Base-by-base conservation (phyloP, 2,113 vertebrate genomes). In the Dicaeum eximium region DNA sequence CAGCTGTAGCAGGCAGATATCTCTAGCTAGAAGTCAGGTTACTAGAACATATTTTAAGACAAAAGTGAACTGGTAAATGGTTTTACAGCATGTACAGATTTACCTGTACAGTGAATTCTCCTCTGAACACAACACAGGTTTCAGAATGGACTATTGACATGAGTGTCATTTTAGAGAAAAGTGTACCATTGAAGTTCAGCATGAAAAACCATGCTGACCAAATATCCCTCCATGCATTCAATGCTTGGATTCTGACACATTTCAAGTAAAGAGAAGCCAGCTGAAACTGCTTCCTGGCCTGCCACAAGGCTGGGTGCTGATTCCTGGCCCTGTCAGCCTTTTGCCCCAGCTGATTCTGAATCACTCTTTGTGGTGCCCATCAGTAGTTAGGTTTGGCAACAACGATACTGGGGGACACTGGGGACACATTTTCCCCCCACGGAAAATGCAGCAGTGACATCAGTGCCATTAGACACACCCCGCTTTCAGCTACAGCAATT, bases 371-470 rank as follows among this genome's bases (percentile, higher is more conserved):
- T 3, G 18, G 28, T 24, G 20, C 28, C 53, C 33, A 45, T 21
- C 60, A 61, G 37, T 8, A 48, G 19, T 15, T 7, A 18, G 10
- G 23, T 74, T 62, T 57, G 54, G 38, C n/a, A 61, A 14, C 27
- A 69, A 4, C 0, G 0, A 22, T 15, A 15, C 1, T 8, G 15
- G 10, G 24, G 31, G 11, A 84, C n/a, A 37, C 19, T 13, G 24
- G 21, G 50, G 37, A 73, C 11, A 27, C 31, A 7, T 47, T 70
- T 4, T 0, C 13, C 7, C 24, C 10, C n/a, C 9, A 2, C 31
- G 15, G 27, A 80, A 80, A 90, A 50, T 2, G 16, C 27, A 67
- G 67, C 38, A 30, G 30, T 50, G 62, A 57, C 31, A 74, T 10
- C 22, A 65, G 40, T 11, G 51, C 64, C 24, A 33, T 61, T 51